A percentile compares a stretch with the other conserved stretches of the same genome.
These are phyloP conservation scores for Aplysia californica DNA, from an alignment of 1,140 invertebrate species.

Conservation along the genomic window DNA sequence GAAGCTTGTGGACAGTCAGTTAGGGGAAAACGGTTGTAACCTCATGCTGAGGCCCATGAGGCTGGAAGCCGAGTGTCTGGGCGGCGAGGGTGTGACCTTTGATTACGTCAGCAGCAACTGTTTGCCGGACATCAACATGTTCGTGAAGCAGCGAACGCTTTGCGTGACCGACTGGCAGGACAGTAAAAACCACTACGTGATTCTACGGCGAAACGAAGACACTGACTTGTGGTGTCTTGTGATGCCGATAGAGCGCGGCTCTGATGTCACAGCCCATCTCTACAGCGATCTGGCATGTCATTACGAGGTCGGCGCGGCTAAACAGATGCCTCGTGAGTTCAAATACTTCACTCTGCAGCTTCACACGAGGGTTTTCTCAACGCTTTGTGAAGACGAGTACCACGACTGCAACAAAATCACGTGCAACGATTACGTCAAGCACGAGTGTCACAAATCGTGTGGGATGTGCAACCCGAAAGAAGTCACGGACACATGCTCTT, in stretches of 20 bases:
- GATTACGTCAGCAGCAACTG: slow-evolving; percentile 42
- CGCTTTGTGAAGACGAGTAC: slow-evolving; percentile 51
- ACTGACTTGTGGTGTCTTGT: slow-evolving; percentile 47
- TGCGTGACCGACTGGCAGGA: slow-evolving; percentile 44
- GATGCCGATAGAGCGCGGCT: slow-evolving; percentile 27
- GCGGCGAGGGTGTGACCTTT: slow-evolving; percentile 47
- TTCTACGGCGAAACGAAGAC: slow-evolving; percentile 34
- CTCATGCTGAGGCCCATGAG: slow-evolving; percentile 49
- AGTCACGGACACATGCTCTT: slow-evolving; percentile 32
- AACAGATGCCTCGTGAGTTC: not conserved
- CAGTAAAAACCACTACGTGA: slow-evolving; percentile 36
- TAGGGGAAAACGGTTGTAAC: slow-evolving; percentile 42
- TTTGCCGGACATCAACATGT: slow-evolving; percentile 37
- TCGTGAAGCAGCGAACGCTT: slow-evolving; percentile 34
- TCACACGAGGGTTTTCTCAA: slow-evolving; percentile 25
- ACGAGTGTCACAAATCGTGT: slow-evolving; percentile 46
- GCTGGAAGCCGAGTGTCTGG: slow-evolving; percentile 48
- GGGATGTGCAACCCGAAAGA: slow-evolving; percentile 34
- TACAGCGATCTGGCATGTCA: slow-evolving; percentile 42
- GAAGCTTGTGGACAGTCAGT: slow-evolving; percentile 37
- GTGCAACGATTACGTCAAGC: slow-evolving; percentile 36
- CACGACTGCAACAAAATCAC: slow-evolving; percentile 35
- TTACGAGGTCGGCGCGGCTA: not conserved
- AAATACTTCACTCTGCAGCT: slow-evolving; percentile 35
- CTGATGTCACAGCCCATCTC: slow-evolving; percentile 26